Evolutionary conservation across 2,888 invertebrate genomes (phyloP), one percentile per base, ranked within the genome.

Genomic region (Eustalomyia histrio): DNA sequence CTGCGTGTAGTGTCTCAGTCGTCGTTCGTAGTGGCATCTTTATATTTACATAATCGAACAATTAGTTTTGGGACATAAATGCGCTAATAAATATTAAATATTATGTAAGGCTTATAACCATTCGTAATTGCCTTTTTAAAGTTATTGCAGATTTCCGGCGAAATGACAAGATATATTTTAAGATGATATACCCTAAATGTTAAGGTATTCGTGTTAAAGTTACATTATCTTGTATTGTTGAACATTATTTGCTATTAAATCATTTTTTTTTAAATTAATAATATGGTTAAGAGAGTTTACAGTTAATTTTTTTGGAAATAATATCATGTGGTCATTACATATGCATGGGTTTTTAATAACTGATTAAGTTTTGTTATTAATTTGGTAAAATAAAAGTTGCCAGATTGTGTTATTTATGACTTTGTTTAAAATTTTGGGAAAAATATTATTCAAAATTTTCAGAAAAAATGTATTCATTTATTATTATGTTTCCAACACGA

Each of bases 21-120:
- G 10, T 16, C 52, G 16, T 16, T 33, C 21, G 39, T 24, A 2
- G 33, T 50, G 63, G 73, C 79, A 67, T 72, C 63, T 68, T 65
- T 47, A 80, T 80, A 80, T 80, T 80, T 69, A 80, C 76, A 76
- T 76, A 76, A 80, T 69, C 67, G 57, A 61, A 61, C 63, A 76
- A 80, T 76, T 71, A 67, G 55, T 72, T 76, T 63, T 72, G 21
- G 39, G 35, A 67, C 29, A 67, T 57, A 17, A 50, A 69, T 69
- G 47, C 7, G 0, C 17, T 18, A 43, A 65, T 16, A 50, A 33
- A 55, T 47, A 24, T 39, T 60, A 5, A 55, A 61, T 7, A 50
- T 60, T 67, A 67, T 39, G 39, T 61, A 53, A 61, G 43, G 43
- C 43, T 17, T 39, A 39, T n/a, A 67, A 58, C 16, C 24, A 12